Percentiles rank a stretch among this genome's conserved stretches.
Conservation (phyloP, 1,140 invertebrate species). For the Drosophila chauvacae region DNA sequence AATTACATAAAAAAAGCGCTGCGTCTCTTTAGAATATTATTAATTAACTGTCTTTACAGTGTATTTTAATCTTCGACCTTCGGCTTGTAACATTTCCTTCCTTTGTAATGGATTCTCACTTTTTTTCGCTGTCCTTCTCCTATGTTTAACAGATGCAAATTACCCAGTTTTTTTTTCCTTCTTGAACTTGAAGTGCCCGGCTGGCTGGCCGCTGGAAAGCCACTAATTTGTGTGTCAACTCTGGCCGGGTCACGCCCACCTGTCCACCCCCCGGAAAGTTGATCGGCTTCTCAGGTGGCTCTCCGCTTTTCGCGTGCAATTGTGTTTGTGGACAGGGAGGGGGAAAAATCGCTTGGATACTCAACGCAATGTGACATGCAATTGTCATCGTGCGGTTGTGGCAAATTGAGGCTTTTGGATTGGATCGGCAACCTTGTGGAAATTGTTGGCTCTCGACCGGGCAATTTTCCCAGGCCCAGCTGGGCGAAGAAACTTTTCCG, state of each 20-base stretch:
- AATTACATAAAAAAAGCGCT: too few species aligned
- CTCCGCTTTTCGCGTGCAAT: conserved; percentile 58
- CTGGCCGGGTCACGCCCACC: conserved; percentile 19
- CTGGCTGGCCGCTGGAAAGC: conserved; percentile 28
- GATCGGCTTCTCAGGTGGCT: conserved; percentile 28
- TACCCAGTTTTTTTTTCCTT: conserved; percentile 21
- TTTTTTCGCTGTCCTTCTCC: conserved; percentile 8
- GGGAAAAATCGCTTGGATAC: conserved; percentile 26
- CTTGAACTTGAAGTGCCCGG: conserved; percentile 72
- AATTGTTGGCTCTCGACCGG: conserved; percentile 47
- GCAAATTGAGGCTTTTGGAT: conserved; percentile 64
- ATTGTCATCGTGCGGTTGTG: conserved; percentile 72
- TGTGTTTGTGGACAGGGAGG: conserved; percentile 3
- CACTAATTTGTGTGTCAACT: conserved; percentile 78
- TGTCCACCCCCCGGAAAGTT: conserved; percentile 27
- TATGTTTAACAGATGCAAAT: conserved; percentile 46
- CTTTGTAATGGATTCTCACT: conserved; percentile 12
- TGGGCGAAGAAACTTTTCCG: conserved; percentile 41
- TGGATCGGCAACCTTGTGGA: conserved; percentile 51
- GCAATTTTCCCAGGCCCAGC: conserved; percentile 64
- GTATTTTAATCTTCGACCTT: not conserved
- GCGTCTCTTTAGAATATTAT: too few species aligned
- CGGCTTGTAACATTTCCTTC: not conserved
- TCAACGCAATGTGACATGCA: conserved; percentile 64
- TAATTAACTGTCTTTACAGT: not conserved